Base-by-base conservation (phyloP, 64 coral and sea anemone genomes). In the Catalaphyllia jardinei region DNA sequence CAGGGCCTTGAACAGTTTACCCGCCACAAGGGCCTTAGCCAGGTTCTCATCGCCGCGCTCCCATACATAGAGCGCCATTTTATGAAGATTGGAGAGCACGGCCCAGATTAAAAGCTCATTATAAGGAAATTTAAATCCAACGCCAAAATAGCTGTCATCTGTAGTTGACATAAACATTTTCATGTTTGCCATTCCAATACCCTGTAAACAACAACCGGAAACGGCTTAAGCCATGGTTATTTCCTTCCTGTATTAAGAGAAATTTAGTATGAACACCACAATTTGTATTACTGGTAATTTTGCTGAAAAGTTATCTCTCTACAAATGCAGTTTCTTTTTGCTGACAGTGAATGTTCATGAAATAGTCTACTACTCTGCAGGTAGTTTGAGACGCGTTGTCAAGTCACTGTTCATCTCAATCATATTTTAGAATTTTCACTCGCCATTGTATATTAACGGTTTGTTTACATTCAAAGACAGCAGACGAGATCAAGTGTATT, bases 61-160 rank as follows among this genome's bases (percentile, higher is more conserved):
- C 87, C 87, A 89, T 35, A 89, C 42, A 49, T 78, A 89, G 3
- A 76, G 52, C 13, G 87, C 87, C 87, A 89, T 89, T n/a, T 67
- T 89, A 8, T 76, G 73, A 2, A 75, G 54, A 76, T 89, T 89
- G 24, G 29, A 89, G 10, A 89, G 59, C n/a, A 89, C 87, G 15
- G 87, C 72, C 87, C 87, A 89, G 30, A 89, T 31, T 61, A 89
- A 49, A 8, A 89, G 75, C 60, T 89, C 87, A 11, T 79, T 75
- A 50, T 77, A 89, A 17, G 87, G 87, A n/a, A 76, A 76, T 25
- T 79, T 89, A 75, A 77, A 89, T 24, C 75, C 77, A 28, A 59
- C 50, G 77, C 51, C 77, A 25, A 79, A 79, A 29, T 79, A 79
- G 25, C 52, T 59, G 46, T 79, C 77, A 38, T 79, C 77, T 57